Conservation (phyloP, 2,888 invertebrate genomes). For the Synanthedon vespiformis region DNA sequence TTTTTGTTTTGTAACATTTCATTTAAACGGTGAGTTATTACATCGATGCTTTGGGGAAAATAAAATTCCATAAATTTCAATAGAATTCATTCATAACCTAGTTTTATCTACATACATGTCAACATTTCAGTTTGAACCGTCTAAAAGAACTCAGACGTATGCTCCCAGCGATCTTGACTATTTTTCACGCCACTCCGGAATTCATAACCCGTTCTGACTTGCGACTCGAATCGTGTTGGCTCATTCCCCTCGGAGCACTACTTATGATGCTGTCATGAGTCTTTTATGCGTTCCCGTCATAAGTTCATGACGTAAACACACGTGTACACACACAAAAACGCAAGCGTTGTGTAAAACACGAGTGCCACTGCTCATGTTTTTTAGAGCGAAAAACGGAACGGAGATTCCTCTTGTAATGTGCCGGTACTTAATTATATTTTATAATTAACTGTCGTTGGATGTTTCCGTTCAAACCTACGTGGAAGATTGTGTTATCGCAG, state of each 20-base stretch:
- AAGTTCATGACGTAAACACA: conserved; percentile 13
- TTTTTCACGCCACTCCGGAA: conserved; percentile 46
- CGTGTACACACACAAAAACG: background rate
- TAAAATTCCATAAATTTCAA: conserved; percentile 4
- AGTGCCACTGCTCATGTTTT: background rate
- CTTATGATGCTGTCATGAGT: conserved; percentile 32
- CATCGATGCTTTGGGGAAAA: background rate
- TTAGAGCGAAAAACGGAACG: background rate
- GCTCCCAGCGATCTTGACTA: conserved; percentile 25
- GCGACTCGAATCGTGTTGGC: conserved; percentile 17
- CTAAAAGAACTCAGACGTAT: conserved; percentile 20
- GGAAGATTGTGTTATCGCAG: conserved; percentile 15
- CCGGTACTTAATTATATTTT: conserved; percentile 16
- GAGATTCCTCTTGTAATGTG: background rate
- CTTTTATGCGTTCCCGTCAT: conserved; percentile 20
- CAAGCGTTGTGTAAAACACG: background rate
- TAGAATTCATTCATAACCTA: conserved; percentile 9
- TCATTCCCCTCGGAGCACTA: conserved; percentile 30
- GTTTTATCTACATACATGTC: conserved; percentile 1
- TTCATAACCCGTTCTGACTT: conserved; percentile 47
- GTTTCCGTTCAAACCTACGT: background rate
- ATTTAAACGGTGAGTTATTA: too few species aligned
- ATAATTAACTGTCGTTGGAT: conserved; percentile 29
- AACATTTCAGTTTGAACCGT: conserved; percentile 10
- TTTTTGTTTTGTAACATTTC: too few species aligned